A percentile compares a stretch with the other conserved stretches of the same genome.
Conservation (phyloP, 2,888 invertebrate species). For the Ochropacha duplaris region DNA sequence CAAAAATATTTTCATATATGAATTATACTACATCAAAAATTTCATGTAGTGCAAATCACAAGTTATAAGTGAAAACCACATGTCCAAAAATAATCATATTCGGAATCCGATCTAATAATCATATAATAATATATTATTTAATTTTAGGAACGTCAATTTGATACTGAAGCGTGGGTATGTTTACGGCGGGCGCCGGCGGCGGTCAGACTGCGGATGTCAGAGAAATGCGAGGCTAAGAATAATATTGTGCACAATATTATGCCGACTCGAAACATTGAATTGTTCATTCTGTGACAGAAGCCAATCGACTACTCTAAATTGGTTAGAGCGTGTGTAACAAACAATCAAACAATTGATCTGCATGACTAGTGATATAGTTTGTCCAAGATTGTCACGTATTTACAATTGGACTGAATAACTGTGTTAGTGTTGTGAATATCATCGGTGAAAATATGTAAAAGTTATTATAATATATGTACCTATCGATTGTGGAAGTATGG, state of each 20-base stretch:
- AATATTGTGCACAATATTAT: not conserved
- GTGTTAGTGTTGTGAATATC: not conserved
- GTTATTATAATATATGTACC: not conserved
- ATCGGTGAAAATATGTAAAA: not conserved
- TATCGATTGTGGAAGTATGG: not conserved
- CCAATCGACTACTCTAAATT: not conserved
- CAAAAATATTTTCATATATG: no score
- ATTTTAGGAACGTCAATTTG: not conserved
- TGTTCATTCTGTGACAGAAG: not conserved
- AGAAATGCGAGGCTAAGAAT: not conserved
- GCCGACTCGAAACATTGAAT: not conserved
- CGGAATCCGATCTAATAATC: no score
- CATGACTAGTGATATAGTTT: not conserved
- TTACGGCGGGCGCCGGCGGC: not conserved
- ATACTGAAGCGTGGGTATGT: not conserved
- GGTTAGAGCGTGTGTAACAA: not conserved
- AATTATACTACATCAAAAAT: no score
- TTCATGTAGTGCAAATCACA: no score
- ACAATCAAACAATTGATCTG: not conserved
- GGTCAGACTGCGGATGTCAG: not conserved
- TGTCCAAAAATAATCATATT: no score
- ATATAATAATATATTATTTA: no score
- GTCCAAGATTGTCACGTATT: not conserved
- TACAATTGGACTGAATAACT: not conserved
- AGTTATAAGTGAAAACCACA: no score